These are phyloP conservation scores for Tetramorium alpestre DNA, from an alignment of 1,140 invertebrate genomes.

Conservation along the genomic window DNA sequence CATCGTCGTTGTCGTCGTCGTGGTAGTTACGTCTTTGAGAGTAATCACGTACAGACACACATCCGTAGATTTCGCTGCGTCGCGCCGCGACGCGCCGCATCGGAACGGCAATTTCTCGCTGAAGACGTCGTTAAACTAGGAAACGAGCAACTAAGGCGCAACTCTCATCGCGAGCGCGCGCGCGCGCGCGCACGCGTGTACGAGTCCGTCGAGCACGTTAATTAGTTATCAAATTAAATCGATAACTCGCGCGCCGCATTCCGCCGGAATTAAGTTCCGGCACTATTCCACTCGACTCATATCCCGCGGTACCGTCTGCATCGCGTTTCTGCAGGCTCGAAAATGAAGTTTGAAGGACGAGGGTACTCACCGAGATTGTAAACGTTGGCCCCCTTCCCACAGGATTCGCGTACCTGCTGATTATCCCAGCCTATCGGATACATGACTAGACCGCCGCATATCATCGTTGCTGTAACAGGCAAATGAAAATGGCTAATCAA, in stretches of 20 bases:
- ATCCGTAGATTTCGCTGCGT: constrained; percentile 9
- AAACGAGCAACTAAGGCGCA: constrained; percentile 44
- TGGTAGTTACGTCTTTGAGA: constrained; percentile 49
- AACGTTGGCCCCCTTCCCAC: constrained; percentile 87
- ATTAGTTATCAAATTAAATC: constrained; percentile 60
- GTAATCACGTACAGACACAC: constrained; percentile 41
- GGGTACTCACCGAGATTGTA: constrained; percentile 89
- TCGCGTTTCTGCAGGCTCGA: not conserved
- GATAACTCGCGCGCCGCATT: constrained; percentile 45
- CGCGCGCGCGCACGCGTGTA: not conserved
- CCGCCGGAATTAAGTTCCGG: constrained; percentile 47
- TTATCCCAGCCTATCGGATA: constrained; percentile 91
- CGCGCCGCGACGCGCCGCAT: not conserved
- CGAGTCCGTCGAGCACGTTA: constrained; percentile 22
- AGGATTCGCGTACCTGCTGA: constrained; percentile 89
- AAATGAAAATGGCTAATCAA: constrained; percentile 3
- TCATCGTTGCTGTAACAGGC: constrained; percentile 87
- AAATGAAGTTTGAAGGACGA: constrained; percentile 36
- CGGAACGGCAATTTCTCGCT: constrained; percentile 47
- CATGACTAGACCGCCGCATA: constrained; percentile 87
- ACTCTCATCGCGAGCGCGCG: not conserved
- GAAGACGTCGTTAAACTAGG: constrained; percentile 57
- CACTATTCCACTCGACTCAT: not conserved
- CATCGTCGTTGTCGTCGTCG: constrained; percentile 20
- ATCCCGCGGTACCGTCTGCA: not conserved